Evolutionary conservation across 1,140 invertebrate genomes (phyloP), one percentile per base, ranked within the genome.

Genomic region (Drosophila ercepeae): DNA sequence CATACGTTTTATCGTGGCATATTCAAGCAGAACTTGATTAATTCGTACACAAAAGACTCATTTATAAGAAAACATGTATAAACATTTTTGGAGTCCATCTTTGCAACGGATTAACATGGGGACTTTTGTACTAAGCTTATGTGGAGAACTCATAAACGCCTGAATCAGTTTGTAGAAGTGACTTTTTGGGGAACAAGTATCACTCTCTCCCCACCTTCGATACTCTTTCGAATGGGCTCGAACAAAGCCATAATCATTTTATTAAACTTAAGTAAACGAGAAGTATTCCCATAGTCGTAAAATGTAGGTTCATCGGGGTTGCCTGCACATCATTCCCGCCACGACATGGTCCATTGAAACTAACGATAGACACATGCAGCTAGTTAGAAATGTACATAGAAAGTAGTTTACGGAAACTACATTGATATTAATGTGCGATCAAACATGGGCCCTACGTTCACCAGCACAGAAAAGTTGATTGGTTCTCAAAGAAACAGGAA

Each of bases 371-470:
- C 81, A 60, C 76, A 88, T 84, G 81, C 76, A 88, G 76, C 81
- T 86, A 76, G 72, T 86, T 86, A 79, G 45, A 46, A 65, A 39
- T 34, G 42, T 36, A 6, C 32, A 25, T 29, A 27, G 23, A 29
- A 42, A 13, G 13, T 6, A 11, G 29, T 23, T 4, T 29, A 14
- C 25, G 29, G 25, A 32, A 25, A 36, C 53, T 49, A 77, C 67
- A 83, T 83, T 83, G 72, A 84, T 81, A 83, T 83, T 83, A 83
- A 83, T 84, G 79, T 71, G 75, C 68, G 58, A 86, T 73, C 67
- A 48, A 69, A 75, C 60, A 70, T 45, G 57, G 59, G 36, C 36
- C 36, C n/a, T 46, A 23, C 13, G 34, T 21, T 67, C 21, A 29
- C 32, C 19, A 27, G 29, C 14, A 23, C 7, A 14, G 27, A 16